Conservation (phyloP, 1,140 invertebrate genomes). For the Trichoplusia ni region DNA sequence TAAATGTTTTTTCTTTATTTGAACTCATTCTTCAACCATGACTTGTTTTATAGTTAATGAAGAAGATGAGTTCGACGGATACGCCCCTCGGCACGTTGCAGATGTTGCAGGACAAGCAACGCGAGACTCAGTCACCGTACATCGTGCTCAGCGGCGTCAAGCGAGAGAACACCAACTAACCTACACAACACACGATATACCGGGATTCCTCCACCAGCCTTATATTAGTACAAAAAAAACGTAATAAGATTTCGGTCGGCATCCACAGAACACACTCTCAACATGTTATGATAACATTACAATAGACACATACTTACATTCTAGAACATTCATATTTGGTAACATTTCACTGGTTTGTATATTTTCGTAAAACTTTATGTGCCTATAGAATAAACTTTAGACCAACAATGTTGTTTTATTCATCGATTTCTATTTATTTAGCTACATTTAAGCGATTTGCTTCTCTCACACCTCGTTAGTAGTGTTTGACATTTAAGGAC, state of each 20-base stretch:
- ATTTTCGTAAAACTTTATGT: neutral
- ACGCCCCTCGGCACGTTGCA: constrained; percentile 97
- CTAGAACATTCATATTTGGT: neutral
- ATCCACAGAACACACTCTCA: no score
- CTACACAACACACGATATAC: neutral
- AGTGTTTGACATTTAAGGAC: no score
- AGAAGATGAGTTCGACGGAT: constrained; percentile 99
- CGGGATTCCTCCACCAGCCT: neutral
- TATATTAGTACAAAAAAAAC: neutral
- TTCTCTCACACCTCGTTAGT: neutral
- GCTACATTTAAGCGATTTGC: neutral
- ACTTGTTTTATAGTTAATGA: constrained; percentile 94
- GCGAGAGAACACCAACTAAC: constrained; percentile 51
- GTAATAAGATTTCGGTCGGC: no score
- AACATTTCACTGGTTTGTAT: neutral
- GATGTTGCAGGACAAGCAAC: constrained; percentile 97
- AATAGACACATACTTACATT: neutral
- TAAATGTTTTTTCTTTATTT: neutral
- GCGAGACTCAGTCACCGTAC: constrained; percentile 96
- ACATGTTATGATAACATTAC: no score
- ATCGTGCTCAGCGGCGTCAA: constrained; percentile 96
- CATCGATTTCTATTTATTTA: neutral
- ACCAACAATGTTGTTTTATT: neutral
- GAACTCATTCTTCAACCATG: no score
- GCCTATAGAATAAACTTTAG: neutral